These are phyloP conservation scores for Propithecus coquereli DNA, from an alignment of 2,113 vertebrate species.

Conservation along the genomic window DNA sequence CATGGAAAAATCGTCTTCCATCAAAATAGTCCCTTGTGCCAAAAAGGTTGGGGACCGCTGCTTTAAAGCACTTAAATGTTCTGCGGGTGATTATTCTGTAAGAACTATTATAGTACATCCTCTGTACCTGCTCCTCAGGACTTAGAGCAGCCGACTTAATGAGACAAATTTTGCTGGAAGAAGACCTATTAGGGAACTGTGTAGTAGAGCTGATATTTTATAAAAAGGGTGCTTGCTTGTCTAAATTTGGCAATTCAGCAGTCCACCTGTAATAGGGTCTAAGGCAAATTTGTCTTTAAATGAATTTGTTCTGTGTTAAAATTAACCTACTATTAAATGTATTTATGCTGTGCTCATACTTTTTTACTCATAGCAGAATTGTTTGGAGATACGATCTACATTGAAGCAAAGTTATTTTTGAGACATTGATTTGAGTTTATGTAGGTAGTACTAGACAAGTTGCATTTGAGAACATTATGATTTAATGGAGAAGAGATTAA, in stretches of 20 bases:
- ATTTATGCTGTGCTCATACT: not conserved
- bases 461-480: not conserved
- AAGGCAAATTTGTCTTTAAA: not conserved
- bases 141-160: not conserved
- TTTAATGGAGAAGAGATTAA: conserved; percentile 10
- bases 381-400: not conserved
- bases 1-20: too few relatives aligned
- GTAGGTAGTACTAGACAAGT: not conserved
- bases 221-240: not conserved
- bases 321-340: not conserved
- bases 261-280: not conserved
- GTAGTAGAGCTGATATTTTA: not conserved
- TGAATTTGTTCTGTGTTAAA: conserved; percentile 4
- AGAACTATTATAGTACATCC: not conserved
- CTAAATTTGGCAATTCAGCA: not conserved
- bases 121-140: not conserved
- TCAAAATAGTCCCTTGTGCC: too few relatives aligned
- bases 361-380: conserved; percentile 12
- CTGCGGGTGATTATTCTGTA: not conserved
- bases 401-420: not conserved
- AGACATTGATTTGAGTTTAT: not conserved
- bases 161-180: not conserved
- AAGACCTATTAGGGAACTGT: not conserved
- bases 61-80: not conserved
- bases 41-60: too few relatives aligned